Evolutionary conservation across 1,140 invertebrate genomes (phyloP).

Genomic region (Drosophila pectinifera): DNA sequence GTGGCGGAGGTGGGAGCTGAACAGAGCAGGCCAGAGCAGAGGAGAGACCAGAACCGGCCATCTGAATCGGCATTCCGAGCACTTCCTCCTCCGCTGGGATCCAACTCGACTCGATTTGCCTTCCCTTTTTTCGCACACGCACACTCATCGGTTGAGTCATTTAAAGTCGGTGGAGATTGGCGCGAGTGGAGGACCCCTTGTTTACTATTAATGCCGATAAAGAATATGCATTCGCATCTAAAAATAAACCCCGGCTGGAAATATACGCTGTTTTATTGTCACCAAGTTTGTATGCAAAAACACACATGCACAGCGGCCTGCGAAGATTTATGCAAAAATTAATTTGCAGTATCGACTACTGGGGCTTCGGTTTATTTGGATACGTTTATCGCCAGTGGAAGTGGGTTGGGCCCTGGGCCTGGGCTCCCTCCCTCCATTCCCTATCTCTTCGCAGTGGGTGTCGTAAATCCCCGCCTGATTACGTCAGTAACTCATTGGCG

Average conservation of each 20-base stretch:
- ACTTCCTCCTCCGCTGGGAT: constrained; percentile 59
- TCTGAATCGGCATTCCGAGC: constrained; percentile 64
- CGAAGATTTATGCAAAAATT: constrained; percentile 77
- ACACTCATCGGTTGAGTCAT: constrained; percentile 55
- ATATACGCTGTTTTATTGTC: constrained; percentile 33
- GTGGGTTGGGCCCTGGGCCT: constrained; percentile 50
- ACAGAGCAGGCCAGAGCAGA: background rate
- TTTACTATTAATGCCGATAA: constrained; percentile 59
- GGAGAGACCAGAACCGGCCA: constrained; percentile 35
- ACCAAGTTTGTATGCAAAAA: constrained; percentile 39
- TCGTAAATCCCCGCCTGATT: constrained; percentile 59
- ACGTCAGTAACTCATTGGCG: constrained; percentile 64
- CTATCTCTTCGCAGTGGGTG: constrained; percentile 15
- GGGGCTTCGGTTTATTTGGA: constrained; percentile 51
- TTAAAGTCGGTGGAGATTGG: constrained; percentile 14
- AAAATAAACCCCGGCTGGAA: constrained; percentile 33
- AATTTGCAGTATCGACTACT: constrained; percentile 48
- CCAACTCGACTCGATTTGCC: constrained; percentile 25
- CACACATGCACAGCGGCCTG: constrained; percentile 16
- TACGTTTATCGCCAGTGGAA: constrained; percentile 42
- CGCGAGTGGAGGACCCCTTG: constrained; percentile 24
- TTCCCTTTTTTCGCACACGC: constrained; percentile 41
- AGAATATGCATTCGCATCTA: constrained; percentile 49
- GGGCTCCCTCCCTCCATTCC: constrained; percentile 11
- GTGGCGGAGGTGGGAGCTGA: constrained; percentile 49